phyloP scores from a whole-genome alignment of 2,888 invertebrate genomes.

The Rhagophthalmus giganteus region DNA sequence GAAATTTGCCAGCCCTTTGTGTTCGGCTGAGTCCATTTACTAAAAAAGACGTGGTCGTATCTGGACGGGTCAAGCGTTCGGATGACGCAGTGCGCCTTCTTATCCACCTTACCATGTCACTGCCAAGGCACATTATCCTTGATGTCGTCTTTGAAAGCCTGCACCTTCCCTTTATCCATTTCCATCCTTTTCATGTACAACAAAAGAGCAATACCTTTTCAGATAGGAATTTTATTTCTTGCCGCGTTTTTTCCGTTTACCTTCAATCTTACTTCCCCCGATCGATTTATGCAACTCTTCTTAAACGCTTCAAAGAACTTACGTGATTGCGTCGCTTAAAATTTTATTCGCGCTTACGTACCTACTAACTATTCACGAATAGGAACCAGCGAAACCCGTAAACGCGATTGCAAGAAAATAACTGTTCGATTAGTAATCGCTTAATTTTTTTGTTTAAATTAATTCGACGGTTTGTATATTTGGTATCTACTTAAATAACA shows the following conservation, averaged over 20 bases:
- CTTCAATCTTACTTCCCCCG: constrained; percentile 2
- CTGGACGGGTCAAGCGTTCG: constrained; percentile 31
- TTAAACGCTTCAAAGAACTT: not conserved
- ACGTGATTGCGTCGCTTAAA: no score
- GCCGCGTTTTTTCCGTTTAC: constrained; percentile 16
- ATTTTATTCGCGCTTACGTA: not conserved
- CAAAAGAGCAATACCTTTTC: constrained; percentile 35
- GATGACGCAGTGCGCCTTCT: constrained; percentile 31
- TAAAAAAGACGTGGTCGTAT: constrained; percentile 14
- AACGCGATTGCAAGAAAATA: no score
- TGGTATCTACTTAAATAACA: no score
- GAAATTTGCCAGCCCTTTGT: constrained; percentile 18
- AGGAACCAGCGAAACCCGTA: no score
- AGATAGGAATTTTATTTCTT: constrained; percentile 31
- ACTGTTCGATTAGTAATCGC: no score
- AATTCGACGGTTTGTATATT: no score
- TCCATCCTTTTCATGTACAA: constrained; percentile 30
- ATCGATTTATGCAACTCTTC: constrained; percentile 16
- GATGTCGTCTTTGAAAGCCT: constrained; percentile 30
- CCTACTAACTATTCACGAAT: no score
- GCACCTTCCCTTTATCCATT: constrained; percentile 26
- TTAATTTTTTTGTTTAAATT: no score
- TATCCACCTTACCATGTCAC: constrained; percentile 32
- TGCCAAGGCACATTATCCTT: constrained; percentile 31
- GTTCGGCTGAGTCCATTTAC: constrained; percentile 22